Evolutionary conservation across 1,140 invertebrate species (phyloP), one percentile per base, ranked within the genome.

Genomic region (Zaprionus lachaisei): DNA sequence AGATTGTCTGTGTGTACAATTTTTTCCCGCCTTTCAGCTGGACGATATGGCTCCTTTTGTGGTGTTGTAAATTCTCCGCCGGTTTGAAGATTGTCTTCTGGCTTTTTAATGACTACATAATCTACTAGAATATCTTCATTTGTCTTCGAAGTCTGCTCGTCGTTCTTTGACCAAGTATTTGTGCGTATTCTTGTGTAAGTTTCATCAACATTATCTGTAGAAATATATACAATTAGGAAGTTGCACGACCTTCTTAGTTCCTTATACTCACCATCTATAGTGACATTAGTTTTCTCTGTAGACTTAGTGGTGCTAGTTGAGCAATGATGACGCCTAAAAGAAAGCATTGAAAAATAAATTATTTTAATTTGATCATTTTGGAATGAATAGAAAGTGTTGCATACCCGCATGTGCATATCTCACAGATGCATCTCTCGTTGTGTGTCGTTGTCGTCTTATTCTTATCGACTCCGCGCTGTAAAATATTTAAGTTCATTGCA

Each of bases 401-500:
- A 96, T 94, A 98, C 97, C 97, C 97, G 93, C 97, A 98, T 86
- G 96, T 97, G 92, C 97, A 98, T 49, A 98, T 96, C 94, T 98
- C 96, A 92, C 97, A 98, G 79, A 98, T 97, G 87, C 97, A 98
- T 92, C 97, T 96, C 92, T 97, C 97, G 92, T 96, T 96, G 54
- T 92, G 85, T 47, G 77, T 81, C 15, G 77, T 84, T 85, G 93
- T 94, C 65, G 93, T 94, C 68, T 93, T 93, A 64, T 93, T 84
- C 84, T 77, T 91, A 22, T 65, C 91, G 79, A 92, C 89, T 92
- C 91, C 91, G 47, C 71, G 79, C 91, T 92, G n/a, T 17, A 4
- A 38, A 66, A 2, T 51, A 5, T 24, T 12, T 24, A 5, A 20
- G 4, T 15, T 17, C 5, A n/a, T 47, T 47, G 3, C 17, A 47